Evolutionary conservation across 2,888 invertebrate species (phyloP), one percentile per base, ranked within the genome.

Genomic region (Acleris literana): DNA sequence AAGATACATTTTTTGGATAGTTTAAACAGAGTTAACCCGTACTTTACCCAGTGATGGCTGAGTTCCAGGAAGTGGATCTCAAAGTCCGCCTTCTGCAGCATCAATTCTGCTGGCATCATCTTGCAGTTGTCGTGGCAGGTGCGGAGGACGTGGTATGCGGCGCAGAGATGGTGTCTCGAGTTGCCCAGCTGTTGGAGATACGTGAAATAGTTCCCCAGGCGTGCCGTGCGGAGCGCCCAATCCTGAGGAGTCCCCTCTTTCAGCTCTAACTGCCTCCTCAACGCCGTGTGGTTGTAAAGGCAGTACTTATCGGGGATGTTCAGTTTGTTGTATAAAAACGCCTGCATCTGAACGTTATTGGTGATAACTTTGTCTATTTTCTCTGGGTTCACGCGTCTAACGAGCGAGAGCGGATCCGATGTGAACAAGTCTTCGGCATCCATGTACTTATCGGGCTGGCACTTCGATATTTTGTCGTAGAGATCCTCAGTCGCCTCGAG

Each of bases 111-210:
- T 1, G 92, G 90, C 71, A 90, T 84, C 9, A 92, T 84, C 68
- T 90, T 89, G 71, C 93, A 88, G 69, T 92, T 90, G 52, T 91
- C 90, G 75, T 94, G 94, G 72, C 94, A 92, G 7, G 93, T 92
- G 63, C 92, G 85, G 49, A 95, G 78, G 9, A 95, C 91, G 69
- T 92, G 86, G 74, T 93, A 93, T 0, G 95, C 94, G 48, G 94
- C 94, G 72, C 94, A 94, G 67, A 96, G 86, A 80, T 96, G 95
- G 81, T 96, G 95, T 48, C 95, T 86, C 3, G 95, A 94, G 70
- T 93, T 90, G 17, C 81, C 84, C 17, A 85, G 81, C 68, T 88
- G 82, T 67, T 87, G 88, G 2, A 92, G 76, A 67, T 87, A 88
- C 0, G 87, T 90, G 71, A 94, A 93, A 71, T 93, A 90, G 72